phyloP scores from a whole-genome alignment of 2,888 invertebrate species.

The Beris chalybata region DNA sequence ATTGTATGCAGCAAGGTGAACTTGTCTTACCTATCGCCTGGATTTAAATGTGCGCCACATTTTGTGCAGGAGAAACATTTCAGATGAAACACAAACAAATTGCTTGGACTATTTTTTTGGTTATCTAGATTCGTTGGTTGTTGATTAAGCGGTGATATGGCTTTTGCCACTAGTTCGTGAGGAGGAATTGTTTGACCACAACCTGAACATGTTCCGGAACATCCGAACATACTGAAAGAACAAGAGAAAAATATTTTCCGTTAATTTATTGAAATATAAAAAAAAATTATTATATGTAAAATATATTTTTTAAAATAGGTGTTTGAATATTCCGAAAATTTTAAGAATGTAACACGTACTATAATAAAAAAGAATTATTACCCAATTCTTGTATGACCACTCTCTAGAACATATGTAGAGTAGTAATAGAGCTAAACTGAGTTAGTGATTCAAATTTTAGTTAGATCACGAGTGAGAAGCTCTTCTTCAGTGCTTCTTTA shows the following conservation, averaged over 20 bases:
- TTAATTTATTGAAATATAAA: too few species aligned
- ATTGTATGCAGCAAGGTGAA: neutral
- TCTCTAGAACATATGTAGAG: too few species aligned
- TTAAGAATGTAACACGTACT: too few species aligned
- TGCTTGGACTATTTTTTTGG: conserved; percentile 58
- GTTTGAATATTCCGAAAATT: too few species aligned
- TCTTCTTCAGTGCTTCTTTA: too few species aligned
- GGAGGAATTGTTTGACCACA: conserved; percentile 92
- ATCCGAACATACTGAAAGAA: conserved; percentile 82
- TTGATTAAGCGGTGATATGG: conserved; percentile 48
- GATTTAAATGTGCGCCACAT: conserved; percentile 84
- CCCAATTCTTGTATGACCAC: too few species aligned
- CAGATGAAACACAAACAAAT: conserved; percentile 85
- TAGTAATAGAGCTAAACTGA: too few species aligned
- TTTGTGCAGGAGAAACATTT: conserved; percentile 96
- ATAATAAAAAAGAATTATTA: too few species aligned
- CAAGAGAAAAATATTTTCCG: conserved; percentile 28
- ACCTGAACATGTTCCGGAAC: conserved; percentile 85
- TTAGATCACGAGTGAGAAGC: too few species aligned
- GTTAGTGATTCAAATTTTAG: too few species aligned
- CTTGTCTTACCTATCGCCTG: conserved; percentile 77
- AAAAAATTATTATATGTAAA: too few species aligned
- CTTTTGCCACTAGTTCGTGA: conserved; percentile 89
- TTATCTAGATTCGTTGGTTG: conserved; percentile 55
- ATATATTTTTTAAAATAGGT: too few species aligned